Conservation (phyloP, 2,888 invertebrate species). For the Empis livida region DNA sequence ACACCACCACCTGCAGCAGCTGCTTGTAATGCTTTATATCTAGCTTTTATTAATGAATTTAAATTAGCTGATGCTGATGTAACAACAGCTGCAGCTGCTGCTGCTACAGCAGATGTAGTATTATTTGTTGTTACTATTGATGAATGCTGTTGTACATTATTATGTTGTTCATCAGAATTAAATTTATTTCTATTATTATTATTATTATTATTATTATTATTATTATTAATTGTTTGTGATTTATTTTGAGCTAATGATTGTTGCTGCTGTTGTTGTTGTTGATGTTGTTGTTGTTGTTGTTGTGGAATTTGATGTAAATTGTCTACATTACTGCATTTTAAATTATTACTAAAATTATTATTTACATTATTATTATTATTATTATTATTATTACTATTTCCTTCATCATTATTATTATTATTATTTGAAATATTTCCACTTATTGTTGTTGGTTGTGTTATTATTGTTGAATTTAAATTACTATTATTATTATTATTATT, state of each 20-base stretch:
- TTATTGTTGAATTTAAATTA: neutral
- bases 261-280: constrained; percentile 2
- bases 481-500: neutral
- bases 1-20: constrained; percentile 13
- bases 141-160: too few species aligned
- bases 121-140: neutral
- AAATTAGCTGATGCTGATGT: constrained; percentile 6
- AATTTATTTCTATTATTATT: too few species aligned
- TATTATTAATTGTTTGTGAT: neutral
- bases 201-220: too few species aligned
- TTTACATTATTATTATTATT: neutral
- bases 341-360: neutral
- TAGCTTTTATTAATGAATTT: constrained; percentile 15
- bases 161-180: too few species aligned
- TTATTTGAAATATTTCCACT: constrained; percentile 8
- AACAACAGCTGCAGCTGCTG: neutral
- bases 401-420: neutral
- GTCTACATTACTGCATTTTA: neutral
- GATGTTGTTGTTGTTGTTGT: neutral
- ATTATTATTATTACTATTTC: neutral
- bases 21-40: constrained; percentile 14
- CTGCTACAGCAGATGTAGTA: neutral
- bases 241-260: neutral
- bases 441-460: constrained; percentile 6
- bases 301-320: neutral